Base-by-base conservation (phyloP, 1,140 invertebrate species). In the Drosophila tsacasi region DNA sequence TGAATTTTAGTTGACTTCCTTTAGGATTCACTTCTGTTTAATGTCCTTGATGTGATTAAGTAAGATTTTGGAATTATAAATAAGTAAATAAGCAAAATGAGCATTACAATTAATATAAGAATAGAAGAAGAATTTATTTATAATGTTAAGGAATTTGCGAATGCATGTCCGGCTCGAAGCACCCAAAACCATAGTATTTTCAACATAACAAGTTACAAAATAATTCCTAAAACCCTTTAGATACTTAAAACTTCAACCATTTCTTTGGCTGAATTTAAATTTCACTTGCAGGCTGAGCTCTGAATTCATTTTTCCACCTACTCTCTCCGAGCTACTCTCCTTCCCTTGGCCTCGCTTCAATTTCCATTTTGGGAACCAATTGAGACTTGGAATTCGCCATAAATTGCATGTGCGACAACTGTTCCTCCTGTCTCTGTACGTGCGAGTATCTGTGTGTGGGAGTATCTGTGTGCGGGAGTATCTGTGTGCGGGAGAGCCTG, bases 391-490 rank as follows among this genome's bases (percentile, higher is more conserved):
- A 89, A 87, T 89, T 79, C 66, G 85, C 84, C 84, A 87, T 87
- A 87, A 87, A 87, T 87, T 87, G 84, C 84, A 87, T 78, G 84
- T 89, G 83, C 84, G 83, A 87, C 83, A 89, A 73, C 83, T 86
- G 83, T 76, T 74, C 59, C 64, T 60, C 40, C 40, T 81, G 55
- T 44, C 42, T 35, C 12, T 62, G 39, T 61, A 37, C 46, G 42
- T 67, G 47, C 44, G 35, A 42, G 46, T 44, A 30, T 65, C 25
- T 30, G 47, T 73, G 59, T 64, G 40, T 32, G 52, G 64, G 59
- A 54, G 40, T 25, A 37, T 64, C 15, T 30, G 54, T 35, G 50
- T 49, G 49, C 44, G 17, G 39, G 25, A 46, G 47, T 40, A 10
- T 23, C 54, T 40, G 44, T 55, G 25, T 74, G 59, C 21, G 42